phyloP scores from a whole-genome alignment of 2,888 invertebrate species.

The Dicyrtomina minuta region DNA sequence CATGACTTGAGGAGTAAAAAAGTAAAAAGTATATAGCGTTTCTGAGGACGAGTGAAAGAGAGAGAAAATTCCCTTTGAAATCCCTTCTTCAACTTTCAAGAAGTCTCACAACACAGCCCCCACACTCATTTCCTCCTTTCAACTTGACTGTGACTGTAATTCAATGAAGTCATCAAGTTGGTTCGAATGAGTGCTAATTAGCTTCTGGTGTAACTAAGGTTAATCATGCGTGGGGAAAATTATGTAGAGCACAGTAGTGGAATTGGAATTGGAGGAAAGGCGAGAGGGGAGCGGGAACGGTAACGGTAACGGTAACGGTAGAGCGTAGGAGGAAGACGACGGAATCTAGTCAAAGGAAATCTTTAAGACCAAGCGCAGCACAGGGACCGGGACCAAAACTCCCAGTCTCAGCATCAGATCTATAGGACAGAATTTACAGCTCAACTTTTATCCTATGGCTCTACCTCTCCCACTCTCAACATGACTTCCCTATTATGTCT shows the following conservation, averaged over 20 bases:
- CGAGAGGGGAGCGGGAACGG: background rate
- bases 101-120: background rate
- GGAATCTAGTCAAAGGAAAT: too few relatives aligned
- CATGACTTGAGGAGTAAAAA: background rate
- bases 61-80: background rate
- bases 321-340: too few relatives aligned
- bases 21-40: background rate
- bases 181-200: background rate
- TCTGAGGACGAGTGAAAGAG: background rate
- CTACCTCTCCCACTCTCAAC: too few relatives aligned
- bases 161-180: background rate
- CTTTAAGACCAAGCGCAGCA: too few relatives aligned
- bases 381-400: too few relatives aligned
- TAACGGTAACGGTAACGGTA: too few relatives aligned
- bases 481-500: too few relatives aligned
- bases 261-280: background rate
- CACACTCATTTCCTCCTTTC: background rate
- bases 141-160: background rate
- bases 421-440: too few relatives aligned
- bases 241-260: background rate
- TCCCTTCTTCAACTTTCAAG: background rate
- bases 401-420: too few relatives aligned
- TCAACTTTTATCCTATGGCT: too few relatives aligned
- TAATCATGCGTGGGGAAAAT: background rate
- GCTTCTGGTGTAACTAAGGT: slow-evolving; percentile 8